phyloP scores from a whole-genome alignment of 2,888 invertebrate species.

The Ichneumoninae sp. region DNA sequence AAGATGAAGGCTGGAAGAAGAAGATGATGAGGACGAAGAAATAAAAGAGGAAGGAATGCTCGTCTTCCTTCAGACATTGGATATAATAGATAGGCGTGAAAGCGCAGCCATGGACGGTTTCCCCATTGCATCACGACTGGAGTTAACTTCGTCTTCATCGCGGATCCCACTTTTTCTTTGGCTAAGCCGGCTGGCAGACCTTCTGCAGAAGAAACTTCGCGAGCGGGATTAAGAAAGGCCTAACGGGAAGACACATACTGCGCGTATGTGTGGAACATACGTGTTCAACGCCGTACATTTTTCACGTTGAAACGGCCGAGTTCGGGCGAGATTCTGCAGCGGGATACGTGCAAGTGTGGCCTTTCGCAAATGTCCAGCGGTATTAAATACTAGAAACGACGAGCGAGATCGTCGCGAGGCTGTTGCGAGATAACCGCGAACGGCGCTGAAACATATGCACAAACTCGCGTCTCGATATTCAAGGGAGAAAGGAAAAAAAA shows the following conservation, averaged over 20 bases:
- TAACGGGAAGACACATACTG: background rate
- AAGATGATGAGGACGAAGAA: background rate
- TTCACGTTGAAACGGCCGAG: constrained; percentile 30
- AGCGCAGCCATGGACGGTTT: constrained; percentile 29
- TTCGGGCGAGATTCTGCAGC: background rate
- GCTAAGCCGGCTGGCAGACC: background rate
- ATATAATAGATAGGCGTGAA: constrained; percentile 40
- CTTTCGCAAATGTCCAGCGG: constrained; percentile 29
- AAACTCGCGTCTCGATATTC: constrained; percentile 1
- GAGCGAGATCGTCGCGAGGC: constrained; percentile 42
- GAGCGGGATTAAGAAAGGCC: constrained; percentile 8
- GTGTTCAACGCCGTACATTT: constrained; percentile 32
- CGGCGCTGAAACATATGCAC: constrained; percentile 16
- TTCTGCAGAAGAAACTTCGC: background rate
- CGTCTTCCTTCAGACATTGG: constrained; percentile 34
- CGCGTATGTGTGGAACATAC: constrained; percentile 4
- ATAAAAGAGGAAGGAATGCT: constrained; percentile 15
- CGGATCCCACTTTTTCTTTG: background rate
- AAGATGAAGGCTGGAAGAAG: background rate
- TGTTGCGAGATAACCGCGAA: constrained; percentile 50
- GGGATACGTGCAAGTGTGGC: background rate
- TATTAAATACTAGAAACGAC: constrained; percentile 54
- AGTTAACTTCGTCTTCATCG: constrained; percentile 31
- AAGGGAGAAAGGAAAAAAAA: background rate
- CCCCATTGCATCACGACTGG: constrained; percentile 28